Percentiles rank a stretch among this genome's conserved stretches.
phyloP scores from a whole-genome alignment of 2,797 vertebrate genomes.

The Aeoliscus strigatus region DNA sequence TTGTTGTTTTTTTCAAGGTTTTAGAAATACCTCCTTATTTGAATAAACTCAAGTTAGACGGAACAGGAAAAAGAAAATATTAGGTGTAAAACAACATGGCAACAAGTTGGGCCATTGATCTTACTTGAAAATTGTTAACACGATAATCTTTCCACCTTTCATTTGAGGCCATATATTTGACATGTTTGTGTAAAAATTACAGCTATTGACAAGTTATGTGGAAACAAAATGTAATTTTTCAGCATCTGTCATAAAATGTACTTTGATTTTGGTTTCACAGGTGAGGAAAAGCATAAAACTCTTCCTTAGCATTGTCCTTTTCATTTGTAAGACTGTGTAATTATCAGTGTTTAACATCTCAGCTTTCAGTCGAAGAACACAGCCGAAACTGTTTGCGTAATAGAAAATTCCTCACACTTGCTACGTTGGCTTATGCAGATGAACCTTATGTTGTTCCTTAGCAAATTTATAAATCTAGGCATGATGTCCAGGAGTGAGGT shows the following conservation, averaged over 20 bases:
- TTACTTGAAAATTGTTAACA: too few relatives aligned
- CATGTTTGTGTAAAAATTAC: too few relatives aligned
- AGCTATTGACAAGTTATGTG: too few relatives aligned
- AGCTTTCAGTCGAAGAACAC: slow-evolving; percentile 40
- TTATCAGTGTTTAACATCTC: slow-evolving; percentile 57
- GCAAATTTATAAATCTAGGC: slow-evolving; percentile 1
- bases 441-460: slow-evolving; percentile 1
- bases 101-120: too few relatives aligned
- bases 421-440: slow-evolving; percentile 15
- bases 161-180: too few relatives aligned
- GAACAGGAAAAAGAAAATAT: too few relatives aligned
- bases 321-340: slow-evolving; percentile 40
- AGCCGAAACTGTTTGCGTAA: slow-evolving; percentile 55
- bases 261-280: not conserved
- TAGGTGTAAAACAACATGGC: too few relatives aligned
- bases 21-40: too few relatives aligned
- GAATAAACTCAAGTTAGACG: too few relatives aligned
- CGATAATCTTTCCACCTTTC: too few relatives aligned
- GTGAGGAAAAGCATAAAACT: slow-evolving; percentile 3
- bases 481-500: slow-evolving; percentile 14
- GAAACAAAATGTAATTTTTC: too few relatives aligned
- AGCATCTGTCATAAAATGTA: not conserved
- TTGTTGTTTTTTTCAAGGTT: too few relatives aligned
- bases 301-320: slow-evolving; percentile 6
- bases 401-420: slow-evolving; percentile 30